A percentile compares a stretch with the other conserved stretches of the same genome.
Conservation (phyloP, 2,797 vertebrate genomes). For the Anguilla anguilla region DNA sequence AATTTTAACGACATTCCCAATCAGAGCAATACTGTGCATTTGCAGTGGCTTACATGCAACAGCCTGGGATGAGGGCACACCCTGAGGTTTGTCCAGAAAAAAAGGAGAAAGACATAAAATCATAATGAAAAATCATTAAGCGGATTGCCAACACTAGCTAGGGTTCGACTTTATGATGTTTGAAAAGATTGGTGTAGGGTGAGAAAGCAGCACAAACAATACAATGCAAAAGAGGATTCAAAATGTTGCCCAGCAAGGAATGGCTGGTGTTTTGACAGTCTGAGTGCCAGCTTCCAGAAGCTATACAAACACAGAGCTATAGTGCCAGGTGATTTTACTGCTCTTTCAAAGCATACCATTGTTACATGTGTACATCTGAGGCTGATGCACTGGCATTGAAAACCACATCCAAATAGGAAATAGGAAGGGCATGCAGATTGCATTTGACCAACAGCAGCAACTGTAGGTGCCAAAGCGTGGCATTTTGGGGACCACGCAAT, state of each 20-base stretch:
- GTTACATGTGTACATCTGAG: not conserved
- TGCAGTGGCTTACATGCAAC: constrained; percentile 56
- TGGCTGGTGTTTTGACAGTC: not conserved
- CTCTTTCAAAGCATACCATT: not conserved
- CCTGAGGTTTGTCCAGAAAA: constrained; percentile 35
- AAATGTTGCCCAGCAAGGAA: not conserved
- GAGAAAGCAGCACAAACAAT: constrained; percentile 6
- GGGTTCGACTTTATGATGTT: constrained; percentile 22
- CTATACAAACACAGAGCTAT: not conserved
- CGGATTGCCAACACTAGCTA: constrained; percentile 7
- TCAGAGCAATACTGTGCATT: constrained; percentile 60
- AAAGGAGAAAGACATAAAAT: constrained; percentile 7
- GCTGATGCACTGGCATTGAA: constrained; percentile 8
- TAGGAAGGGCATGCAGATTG: not conserved
- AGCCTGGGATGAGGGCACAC: constrained; percentile 52
- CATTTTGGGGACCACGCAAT: not conserved
- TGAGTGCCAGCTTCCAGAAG: not conserved
- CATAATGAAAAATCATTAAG: constrained; percentile 28
- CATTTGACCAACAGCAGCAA: not conserved
- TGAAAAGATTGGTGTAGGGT: not conserved
- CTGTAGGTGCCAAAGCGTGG: not conserved
- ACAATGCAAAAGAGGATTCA: not conserved
- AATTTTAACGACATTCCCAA: constrained; percentile 61
- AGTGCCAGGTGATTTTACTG: not conserved
- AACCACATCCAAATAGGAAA: not conserved